Base-by-base conservation (phyloP, 2,113 vertebrate species). In the Anas platyrhynchos region DNA sequence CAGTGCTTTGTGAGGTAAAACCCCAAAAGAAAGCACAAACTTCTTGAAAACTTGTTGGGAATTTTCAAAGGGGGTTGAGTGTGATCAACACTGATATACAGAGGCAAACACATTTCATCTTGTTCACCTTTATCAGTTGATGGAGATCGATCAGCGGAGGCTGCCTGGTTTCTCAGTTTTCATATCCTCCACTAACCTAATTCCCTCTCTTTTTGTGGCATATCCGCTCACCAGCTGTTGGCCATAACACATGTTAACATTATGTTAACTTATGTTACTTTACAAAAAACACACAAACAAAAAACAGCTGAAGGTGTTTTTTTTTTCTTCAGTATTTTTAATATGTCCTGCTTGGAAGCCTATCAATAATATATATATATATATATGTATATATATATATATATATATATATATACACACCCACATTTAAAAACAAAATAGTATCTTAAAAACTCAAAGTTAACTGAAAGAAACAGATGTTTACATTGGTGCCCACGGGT, bases 401-500 rank as follows among this genome's bases (percentile, higher is more conserved):
- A 41, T 20, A 55, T 15, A 29, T 29, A 29, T 72, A 62, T 16
- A 76, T 5, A 41, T 13, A 41, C 41, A 41, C 41, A 41, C 41
- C 13, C 7, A 43, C 0, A 1, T 66, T 88, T 94, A 67, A 63
- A 32, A 68, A 59, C 15, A 34, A 88, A 88, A 69, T 3, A 68
- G 20, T 44, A 74, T 66, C 67, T 80, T 54, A 74, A 91, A 74
- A 92, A 84, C 44, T 82, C n/a, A 91, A 91, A 46, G 46, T 69
- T 83, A 91, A 69, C 68, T 67, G 78, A 94, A 92, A 86, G 54
- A 38, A 93, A 46, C 16, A 86, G 55, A 69, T 59, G 66, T 93
- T 96, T 94, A 58, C 90, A 68, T 36, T 72, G 68, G 32, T 88
- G 86, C 76, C 66, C 88, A 95, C 46, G 55, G 77, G 67, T 75